Evolutionary conservation across 2,888 invertebrate genomes (phyloP), one percentile per base, ranked within the genome.

Genomic region (Steinernema scapterisci): DNA sequence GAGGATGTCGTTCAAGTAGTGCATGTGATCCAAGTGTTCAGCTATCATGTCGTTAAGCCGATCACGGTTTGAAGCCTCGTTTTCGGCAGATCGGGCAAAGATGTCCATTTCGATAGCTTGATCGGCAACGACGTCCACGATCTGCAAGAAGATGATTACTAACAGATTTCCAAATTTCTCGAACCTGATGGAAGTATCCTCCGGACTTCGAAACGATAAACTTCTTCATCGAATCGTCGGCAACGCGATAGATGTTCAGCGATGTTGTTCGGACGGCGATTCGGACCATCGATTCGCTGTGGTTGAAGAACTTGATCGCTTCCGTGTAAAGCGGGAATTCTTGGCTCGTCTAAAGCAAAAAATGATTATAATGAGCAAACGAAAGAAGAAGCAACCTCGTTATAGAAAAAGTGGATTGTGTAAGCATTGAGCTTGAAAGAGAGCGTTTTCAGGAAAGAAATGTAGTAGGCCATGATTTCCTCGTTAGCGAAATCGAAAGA

Each of bases 401-500:
- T 99, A 89, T 97, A 99, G 90, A 99, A 99, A 90, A 99, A 99
- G 89, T 99, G 97, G 87, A 99, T 96, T 0, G 99, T 99, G 88
- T 97, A 95, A 80, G 93, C 92, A 90, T 99, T 99, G 72, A 99
- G 90, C 90, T 99, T 99, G 75, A 99, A 91, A 84, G 97, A 99
- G 73, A 99, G 90, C 0, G 97, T 99, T 90, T 99, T 99, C 82
- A 99, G 90, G 89, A 99, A 99, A 71, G 97, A 95, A 88, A 99
- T 99, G 89, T 99, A 99, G 89, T 99, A 99, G 0, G 97, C 83
- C 80, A 87, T 82, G 21, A 86, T 83, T 73, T 99, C 99, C 89
- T 99, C 99, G 89, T 99, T 97, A 1, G 95, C 95, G 88, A 99
- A 96, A 89, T 99, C 97, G 91, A 99, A 99, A 89, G 96, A 96